Evolutionary conservation across 2,888 invertebrate genomes (phyloP), one percentile per base, ranked within the genome.

Genomic region (Pterostichus niger): DNA sequence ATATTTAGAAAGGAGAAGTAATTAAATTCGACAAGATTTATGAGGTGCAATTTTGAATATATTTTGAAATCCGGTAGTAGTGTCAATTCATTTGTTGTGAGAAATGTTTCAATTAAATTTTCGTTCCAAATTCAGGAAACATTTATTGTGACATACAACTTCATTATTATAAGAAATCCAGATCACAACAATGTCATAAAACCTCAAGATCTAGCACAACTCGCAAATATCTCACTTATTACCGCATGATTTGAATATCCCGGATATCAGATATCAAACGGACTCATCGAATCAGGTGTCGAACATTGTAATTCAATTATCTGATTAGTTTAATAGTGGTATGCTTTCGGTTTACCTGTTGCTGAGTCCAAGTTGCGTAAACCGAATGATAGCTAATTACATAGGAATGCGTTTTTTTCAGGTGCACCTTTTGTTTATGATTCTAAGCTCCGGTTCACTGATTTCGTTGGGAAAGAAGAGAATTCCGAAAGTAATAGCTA

Each of bases 291-390:
- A 24, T 24, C 64, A 64, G 64, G 64, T 75, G 75, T 75, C 49
- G 75, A 49, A 49, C 78, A 78, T 46, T 10, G 78, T 78, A 40
- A 61, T 61, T 44, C 78, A 78, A 78, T 78, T 61, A 78, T 56
- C 78, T 78, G 78, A 78, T 78, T 61, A 40, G 24, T 56, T 61
- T 78, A 61, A 78, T 61, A 40, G 17, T 24, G 40, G 40, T 61
- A 78, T 78, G 61, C 59, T 49, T 13, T 31, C 13, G 49, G 46
- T 44, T 6, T 54, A 76, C 33, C 78, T 78, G 61, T 78, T 44
- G 13, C 56, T 6, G 2, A 3, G 11, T 56, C 56, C 49, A 49
- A n/a, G n/a, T 56, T 75, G 61, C 61, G 40, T 78, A 78, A 78
- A 17, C 44, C 17, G 13, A 40, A 40, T 40, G 77, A 54, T 54